Percentiles rank a stretch among this genome's conserved stretches.
Evolutionary conservation across 2,113 vertebrate species (phyloP).

Genomic region (Halcyon senegalensis): DNA sequence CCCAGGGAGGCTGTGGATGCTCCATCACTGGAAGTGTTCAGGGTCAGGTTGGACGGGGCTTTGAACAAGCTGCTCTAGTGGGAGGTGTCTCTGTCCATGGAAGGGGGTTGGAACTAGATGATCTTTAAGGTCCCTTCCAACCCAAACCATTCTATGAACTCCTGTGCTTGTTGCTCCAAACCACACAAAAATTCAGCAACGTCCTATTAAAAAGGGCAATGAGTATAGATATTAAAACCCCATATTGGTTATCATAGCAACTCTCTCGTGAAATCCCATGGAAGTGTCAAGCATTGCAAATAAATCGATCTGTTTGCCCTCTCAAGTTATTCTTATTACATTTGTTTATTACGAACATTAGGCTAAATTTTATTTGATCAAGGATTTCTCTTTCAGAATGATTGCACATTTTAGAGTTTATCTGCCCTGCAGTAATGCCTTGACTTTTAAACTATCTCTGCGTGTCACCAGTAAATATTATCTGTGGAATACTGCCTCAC

Average conservation of each 20-base stretch:
- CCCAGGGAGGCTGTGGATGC: too few species aligned
- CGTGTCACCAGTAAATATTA: not conserved
- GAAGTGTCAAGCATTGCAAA: not conserved
- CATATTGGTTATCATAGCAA: rapidly evolving
- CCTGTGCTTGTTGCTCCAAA: not conserved
- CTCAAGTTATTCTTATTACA: not conserved
- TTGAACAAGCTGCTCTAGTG: too few species aligned
- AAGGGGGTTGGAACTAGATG: not conserved
- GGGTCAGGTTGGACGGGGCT: too few species aligned
- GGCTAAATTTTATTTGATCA: not conserved
- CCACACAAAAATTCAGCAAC: not conserved
- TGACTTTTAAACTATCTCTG: not conserved
- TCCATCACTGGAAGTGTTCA: too few species aligned
- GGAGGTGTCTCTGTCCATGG: too few species aligned
- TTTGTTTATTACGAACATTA: not conserved
- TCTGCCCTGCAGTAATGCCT: not conserved
- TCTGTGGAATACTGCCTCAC: not conserved
- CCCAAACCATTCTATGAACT: not conserved
- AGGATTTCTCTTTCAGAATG: not conserved
- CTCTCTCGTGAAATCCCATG: not conserved
- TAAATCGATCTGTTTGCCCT: not conserved
- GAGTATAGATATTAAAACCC: not conserved
- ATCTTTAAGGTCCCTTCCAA: not conserved
- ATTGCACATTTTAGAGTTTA: not conserved
- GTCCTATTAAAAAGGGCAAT: not conserved